These are phyloP conservation scores for Benitochromis conjunctus DNA, from an alignment of 2,113 vertebrate genomes.

Conservation along the genomic window DNA sequence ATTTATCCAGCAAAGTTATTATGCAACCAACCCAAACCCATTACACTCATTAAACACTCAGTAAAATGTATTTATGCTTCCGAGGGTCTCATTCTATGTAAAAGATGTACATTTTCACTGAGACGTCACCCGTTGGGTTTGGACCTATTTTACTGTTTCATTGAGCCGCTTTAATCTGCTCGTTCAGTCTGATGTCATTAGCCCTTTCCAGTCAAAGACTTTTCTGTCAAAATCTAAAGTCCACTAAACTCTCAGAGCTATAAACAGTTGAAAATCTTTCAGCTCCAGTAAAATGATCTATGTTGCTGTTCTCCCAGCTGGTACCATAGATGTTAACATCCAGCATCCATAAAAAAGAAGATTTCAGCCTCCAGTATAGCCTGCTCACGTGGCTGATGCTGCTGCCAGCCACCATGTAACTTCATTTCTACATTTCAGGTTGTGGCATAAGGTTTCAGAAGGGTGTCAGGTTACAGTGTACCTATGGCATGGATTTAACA, in stretches of 20 bases:
- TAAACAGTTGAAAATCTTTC: not conserved
- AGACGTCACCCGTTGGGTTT: not conserved
- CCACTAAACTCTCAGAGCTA: not conserved
- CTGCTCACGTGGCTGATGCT: not conserved
- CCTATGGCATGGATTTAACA: not conserved
- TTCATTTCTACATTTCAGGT: not conserved
- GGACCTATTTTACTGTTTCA: not conserved
- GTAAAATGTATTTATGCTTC: not conserved
- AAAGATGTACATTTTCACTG: not conserved
- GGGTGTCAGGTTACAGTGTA: not conserved
- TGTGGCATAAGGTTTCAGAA: not conserved
- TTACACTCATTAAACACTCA: not conserved
- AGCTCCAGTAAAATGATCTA: not conserved
- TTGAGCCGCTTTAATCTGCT: not conserved
- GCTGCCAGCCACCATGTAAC: not conserved
- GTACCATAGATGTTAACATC: not conserved
- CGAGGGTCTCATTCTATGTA: not conserved
- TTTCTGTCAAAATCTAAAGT: not conserved
- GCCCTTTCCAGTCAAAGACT: not conserved
- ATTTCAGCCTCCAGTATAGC: not conserved
- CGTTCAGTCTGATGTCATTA: not conserved
- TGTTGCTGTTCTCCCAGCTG: not conserved
- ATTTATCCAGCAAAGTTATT: not conserved
- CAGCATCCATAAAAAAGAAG: not conserved
- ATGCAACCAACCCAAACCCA: not conserved